Evolutionary conservation across 2,888 invertebrate genomes (phyloP).

Genomic region (Lasius fuliginosus): DNA sequence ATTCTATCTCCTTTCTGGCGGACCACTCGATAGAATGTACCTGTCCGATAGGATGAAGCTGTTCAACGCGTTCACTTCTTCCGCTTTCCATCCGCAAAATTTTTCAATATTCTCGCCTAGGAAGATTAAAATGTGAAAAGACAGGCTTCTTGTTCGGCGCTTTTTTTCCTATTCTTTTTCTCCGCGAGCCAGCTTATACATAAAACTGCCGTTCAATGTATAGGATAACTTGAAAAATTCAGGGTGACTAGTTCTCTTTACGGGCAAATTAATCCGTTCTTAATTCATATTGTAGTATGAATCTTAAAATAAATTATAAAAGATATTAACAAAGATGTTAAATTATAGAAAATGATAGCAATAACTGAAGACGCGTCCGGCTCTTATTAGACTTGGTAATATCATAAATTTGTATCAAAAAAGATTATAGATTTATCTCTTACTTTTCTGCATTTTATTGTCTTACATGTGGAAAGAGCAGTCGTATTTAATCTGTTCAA

Average conservation of each 20-base stretch:
- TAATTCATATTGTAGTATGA: not conserved
- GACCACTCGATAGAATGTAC: slow-evolving; percentile 61
- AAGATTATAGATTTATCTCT: too few species aligned
- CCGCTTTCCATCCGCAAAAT: slow-evolving; percentile 41
- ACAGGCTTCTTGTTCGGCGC: slow-evolving; percentile 47
- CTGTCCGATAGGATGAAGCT: slow-evolving; percentile 54
- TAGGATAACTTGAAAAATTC: slow-evolving; percentile 41
- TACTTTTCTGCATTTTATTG: not conserved
- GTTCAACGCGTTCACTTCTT: slow-evolving; percentile 31
- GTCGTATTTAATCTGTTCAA: not conserved
- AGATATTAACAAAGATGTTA: not conserved
- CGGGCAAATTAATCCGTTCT: slow-evolving; percentile 30
- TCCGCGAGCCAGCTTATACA: slow-evolving; percentile 15
- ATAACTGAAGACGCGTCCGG: too few species aligned
- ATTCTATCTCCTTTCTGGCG: slow-evolving; percentile 33
- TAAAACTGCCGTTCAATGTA: slow-evolving; percentile 25
- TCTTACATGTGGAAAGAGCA: not conserved
- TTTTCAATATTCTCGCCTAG: slow-evolving; percentile 57
- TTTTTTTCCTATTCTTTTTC: not conserved
- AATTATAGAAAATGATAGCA: not conserved
- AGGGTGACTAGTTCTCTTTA: slow-evolving; percentile 10
- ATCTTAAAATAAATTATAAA: not conserved
- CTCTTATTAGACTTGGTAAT: too few species aligned
- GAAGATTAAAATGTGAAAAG: slow-evolving; percentile 57
- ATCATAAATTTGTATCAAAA: too few species aligned